Base-by-base conservation (phyloP, 2,888 invertebrate genomes). In the Busseola fusca region DNA sequence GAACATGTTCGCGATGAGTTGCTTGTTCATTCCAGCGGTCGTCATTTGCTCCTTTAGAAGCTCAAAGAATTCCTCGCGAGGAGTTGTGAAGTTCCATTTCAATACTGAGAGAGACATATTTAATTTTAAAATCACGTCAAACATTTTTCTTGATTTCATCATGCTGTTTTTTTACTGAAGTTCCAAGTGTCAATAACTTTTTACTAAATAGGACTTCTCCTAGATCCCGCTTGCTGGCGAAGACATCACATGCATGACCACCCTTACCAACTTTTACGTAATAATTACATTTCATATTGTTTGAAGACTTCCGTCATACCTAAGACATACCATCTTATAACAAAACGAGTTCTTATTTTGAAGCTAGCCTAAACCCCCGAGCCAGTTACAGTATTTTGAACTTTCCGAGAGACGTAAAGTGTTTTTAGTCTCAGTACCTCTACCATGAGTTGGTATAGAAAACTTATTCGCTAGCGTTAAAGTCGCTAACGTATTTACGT, bases 71-170 rank as follows among this genome's bases (percentile, higher is more conserved):
- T 99, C 99, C 86, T 98, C 98, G 40, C 99, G 96, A 0, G 99
- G 99, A 0, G 98, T 97, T 0, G 98, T 97, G 89, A 99, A 99
- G 91, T 99, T 98, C 99, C 99, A 99, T 91, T 98, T 99, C 30
- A 99, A 94, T 9, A 98, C 97, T 96, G 82, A 25, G 86, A 86
- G 40, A 67, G 48, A 73, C 4, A 66, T 54, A 74, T 30, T 30
- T 34, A 30, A 34, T 18, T 34, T 63, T 50, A 34, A 3, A 52
- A 30, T n/a, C 30, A n/a, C 9, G 27, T 27, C 6, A 18, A 9
- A 63, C n/a, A 1, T 3, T 34, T 18, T 63, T 10, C 0, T 63
- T 30, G 0, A 16, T n/a, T 63, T 7, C 6, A 54, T 34, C 30
- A 63, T 54, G 54, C 30, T 54, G 6, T n/a, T 50, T 27, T 27